A percentile compares a stretch with the other conserved stretches of the same genome.
Conservation (phyloP, 2,888 invertebrate genomes). For the Parelbella ahira region DNA sequence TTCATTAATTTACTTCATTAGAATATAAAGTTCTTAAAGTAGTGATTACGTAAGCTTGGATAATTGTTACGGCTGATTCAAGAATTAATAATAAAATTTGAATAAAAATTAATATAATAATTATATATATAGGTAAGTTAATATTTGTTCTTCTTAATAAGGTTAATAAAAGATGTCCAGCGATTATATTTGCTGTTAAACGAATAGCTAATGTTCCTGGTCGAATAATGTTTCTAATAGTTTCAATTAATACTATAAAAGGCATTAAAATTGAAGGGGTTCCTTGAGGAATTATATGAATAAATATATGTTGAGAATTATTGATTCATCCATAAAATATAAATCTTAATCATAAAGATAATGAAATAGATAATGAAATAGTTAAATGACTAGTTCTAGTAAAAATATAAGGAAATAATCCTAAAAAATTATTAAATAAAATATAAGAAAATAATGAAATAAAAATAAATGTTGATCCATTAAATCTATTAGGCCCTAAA, state of each 20-base stretch:
- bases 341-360: constrained; percentile 83
- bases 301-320: constrained; percentile 82
- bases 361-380: constrained; percentile 78
- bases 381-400: constrained; percentile 83
- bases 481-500: constrained; percentile 61
- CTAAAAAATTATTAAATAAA: constrained; percentile 85
- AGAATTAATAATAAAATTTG: constrained; percentile 78
- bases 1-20: constrained; percentile 83
- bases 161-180: constrained; percentile 85
- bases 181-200: constrained; percentile 88
- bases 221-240: constrained; percentile 86
- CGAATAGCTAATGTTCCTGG: constrained; percentile 85
- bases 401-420: constrained; percentile 86
- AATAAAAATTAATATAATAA: constrained; percentile 55
- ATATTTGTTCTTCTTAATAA: constrained; percentile 69
- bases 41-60: constrained; percentile 85
- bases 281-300: constrained; percentile 85
- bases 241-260: constrained; percentile 88
- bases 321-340: constrained; percentile 84
- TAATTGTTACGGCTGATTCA: constrained; percentile 82
- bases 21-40: constrained; percentile 84
- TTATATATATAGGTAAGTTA: constrained; percentile 41
- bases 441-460: constrained; percentile 80
- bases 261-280: constrained; percentile 83
- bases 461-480: constrained; percentile 79